phyloP scores from a whole-genome alignment of 2,888 invertebrate genomes.

The Eupithecia centaureata region DNA sequence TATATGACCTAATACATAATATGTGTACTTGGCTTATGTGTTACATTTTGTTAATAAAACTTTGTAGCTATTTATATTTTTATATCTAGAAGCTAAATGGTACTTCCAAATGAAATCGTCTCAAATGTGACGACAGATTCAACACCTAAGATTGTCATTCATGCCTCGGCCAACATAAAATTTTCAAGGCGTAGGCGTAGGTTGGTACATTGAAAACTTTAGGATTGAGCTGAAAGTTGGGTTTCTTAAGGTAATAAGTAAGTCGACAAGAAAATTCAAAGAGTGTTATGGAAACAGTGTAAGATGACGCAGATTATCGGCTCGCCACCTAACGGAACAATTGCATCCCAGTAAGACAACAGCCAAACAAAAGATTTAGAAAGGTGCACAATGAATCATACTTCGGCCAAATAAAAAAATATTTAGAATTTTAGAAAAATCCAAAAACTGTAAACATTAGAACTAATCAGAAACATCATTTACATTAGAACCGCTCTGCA shows the following conservation, averaged over 20 bases:
- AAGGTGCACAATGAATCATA: background rate
- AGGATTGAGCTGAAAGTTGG: background rate
- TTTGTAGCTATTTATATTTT: background rate
- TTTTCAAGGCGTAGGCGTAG: too few species aligned
- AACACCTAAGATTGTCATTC: background rate
- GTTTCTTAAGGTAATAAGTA: background rate
- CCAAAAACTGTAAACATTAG: too few species aligned
- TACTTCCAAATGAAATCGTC: background rate
- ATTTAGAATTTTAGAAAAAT: background rate
- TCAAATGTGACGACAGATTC: background rate
- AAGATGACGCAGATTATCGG: background rate
- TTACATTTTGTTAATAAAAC: background rate
- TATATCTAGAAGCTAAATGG: background rate
- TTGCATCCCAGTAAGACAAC: background rate
- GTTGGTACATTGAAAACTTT: background rate
- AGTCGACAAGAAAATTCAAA: too few species aligned
- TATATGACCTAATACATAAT: too few species aligned
- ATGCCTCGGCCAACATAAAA: background rate
- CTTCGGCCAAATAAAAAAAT: background rate
- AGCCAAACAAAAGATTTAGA: constrained; percentile 2
- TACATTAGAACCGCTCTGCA: background rate
- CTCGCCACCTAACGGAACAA: constrained; percentile 5
- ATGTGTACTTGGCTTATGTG: background rate
- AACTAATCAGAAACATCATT: too few species aligned
- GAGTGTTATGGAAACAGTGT: constrained; percentile 8